Evolutionary conservation across 2,888 invertebrate genomes (phyloP).

Genomic region (Aporophyla lueneburgensis): DNA sequence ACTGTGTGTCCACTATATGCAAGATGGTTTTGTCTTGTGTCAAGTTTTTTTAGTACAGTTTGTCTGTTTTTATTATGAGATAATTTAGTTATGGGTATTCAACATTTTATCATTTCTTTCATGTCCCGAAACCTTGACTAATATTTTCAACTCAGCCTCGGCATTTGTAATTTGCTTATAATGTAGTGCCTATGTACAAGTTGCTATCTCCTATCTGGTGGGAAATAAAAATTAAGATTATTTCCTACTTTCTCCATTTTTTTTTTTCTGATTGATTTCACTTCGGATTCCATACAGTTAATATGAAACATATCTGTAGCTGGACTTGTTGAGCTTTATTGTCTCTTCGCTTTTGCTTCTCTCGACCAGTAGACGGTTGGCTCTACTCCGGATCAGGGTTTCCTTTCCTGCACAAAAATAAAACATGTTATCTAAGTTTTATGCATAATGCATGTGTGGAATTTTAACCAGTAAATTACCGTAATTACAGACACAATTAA

Average conservation of each 20-base stretch:
- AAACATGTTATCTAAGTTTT: background rate
- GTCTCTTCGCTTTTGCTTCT: background rate
- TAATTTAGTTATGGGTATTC: background rate
- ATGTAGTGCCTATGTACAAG: background rate
- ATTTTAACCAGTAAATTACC: too few relatives aligned
- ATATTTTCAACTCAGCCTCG: background rate
- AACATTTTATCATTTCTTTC: background rate
- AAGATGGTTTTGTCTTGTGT: too few relatives aligned
- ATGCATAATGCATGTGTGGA: background rate
- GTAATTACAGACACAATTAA: too few relatives aligned
- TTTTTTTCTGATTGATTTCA: background rate
- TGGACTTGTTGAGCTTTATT: background rate
- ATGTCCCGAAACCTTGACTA: background rate
- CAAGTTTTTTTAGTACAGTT: background rate
- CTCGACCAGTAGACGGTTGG: background rate
- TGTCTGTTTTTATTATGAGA: background rate
- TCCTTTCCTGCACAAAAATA: background rate
- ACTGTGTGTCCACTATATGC: too few relatives aligned
- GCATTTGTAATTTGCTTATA: background rate
- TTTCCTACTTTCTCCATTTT: background rate
- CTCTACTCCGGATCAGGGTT: background rate
- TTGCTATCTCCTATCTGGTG: background rate
- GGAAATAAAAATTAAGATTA: background rate
- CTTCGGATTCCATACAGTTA: background rate
- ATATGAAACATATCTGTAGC: background rate